Percentiles rank a stretch among this genome's conserved stretches.
Conservation (phyloP, 2,888 invertebrate genomes). For the Petrophora chlorosata region DNA sequence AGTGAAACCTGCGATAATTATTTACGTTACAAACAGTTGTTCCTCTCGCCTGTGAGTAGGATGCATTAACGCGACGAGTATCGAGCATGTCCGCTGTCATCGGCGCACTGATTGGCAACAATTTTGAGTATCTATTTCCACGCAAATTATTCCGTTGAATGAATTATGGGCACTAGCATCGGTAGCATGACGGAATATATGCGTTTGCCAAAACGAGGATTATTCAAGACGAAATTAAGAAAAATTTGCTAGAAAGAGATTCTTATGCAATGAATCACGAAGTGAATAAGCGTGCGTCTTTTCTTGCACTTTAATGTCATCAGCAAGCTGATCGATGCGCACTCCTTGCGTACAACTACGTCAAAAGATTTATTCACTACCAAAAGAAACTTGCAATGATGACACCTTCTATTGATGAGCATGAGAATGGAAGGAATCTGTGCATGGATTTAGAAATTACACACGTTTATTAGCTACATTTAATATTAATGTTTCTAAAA, state of each 20-base stretch:
- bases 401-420: conserved; percentile 18
- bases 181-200: conserved; percentile 44
- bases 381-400: conserved; percentile 24
- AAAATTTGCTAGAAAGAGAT: conserved; percentile 40
- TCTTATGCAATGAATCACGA: conserved; percentile 54
- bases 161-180: conserved; percentile 46
- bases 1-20: conserved; percentile 17
- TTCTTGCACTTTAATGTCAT: conserved; percentile 64
- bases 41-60: conserved; percentile 28
- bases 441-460: background rate
- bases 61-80: conserved; percentile 38
- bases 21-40: conserved; percentile 12
- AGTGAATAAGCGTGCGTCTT: conserved; percentile 43
- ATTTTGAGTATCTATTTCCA: conserved; percentile 51
- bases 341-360: conserved; percentile 48
- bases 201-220: conserved; percentile 64
- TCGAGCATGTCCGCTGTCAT: conserved; percentile 33
- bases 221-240: conserved; percentile 39
- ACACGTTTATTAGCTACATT: background rate
- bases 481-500: conserved; percentile 20
- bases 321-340: conserved; percentile 49
- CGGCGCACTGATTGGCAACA: conserved; percentile 51
- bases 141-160: conserved; percentile 59
- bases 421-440: background rate
- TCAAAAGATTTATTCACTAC: conserved; percentile 36